Evolutionary conservation across 2,113 vertebrate genomes (phyloP).

Genomic region (Atractosteus spatula): DNA sequence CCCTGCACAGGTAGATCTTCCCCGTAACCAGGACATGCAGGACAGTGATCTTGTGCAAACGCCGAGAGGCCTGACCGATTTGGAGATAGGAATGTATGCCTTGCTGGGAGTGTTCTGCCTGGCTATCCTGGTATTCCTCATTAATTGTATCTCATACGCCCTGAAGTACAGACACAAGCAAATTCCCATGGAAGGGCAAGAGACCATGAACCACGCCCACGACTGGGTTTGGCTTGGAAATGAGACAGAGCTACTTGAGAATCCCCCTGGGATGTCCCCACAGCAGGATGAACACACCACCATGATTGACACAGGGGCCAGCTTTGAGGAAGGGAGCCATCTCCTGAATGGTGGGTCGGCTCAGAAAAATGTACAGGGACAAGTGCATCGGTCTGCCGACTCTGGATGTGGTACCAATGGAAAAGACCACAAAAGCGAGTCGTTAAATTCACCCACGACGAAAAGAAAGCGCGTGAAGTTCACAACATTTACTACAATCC

Average conservation of each 20-base stretch:
- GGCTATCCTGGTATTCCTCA: slow-evolving; percentile 93
- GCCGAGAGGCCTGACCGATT: slow-evolving; percentile 77
- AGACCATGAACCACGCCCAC: slow-evolving; percentile 82
- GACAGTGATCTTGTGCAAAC: slow-evolving; percentile 72
- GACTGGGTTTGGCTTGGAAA: slow-evolving; percentile 98
- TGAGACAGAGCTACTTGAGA: slow-evolving; percentile 83
- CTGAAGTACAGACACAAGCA: slow-evolving; percentile 92
- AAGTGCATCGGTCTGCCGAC: slow-evolving; percentile 63
- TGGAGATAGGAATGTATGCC: slow-evolving; percentile 97
- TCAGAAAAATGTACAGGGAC: slow-evolving; percentile 69
- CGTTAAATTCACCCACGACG: slow-evolving; percentile 74
- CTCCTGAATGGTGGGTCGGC: slow-evolving; percentile 73
- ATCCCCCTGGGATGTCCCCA: slow-evolving; percentile 59
- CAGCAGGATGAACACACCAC: slow-evolving; percentile 80
- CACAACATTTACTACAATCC: slow-evolving; percentile 84
- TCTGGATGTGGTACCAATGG: slow-evolving; percentile 42
- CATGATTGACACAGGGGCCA: slow-evolving; percentile 73
- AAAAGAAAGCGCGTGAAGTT: slow-evolving; percentile 91
- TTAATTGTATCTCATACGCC: slow-evolving; percentile 91
- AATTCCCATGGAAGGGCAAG: slow-evolving; percentile 81
- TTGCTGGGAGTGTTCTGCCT: slow-evolving; percentile 94
- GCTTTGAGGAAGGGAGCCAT: slow-evolving; percentile 70
- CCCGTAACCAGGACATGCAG: slow-evolving; percentile 63
- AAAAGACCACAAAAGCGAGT: slow-evolving; percentile 70
- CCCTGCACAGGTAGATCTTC: slow-evolving; percentile 82